Base-by-base conservation (phyloP, 2,888 invertebrate species). In the Drosophila aldrichi region DNA sequence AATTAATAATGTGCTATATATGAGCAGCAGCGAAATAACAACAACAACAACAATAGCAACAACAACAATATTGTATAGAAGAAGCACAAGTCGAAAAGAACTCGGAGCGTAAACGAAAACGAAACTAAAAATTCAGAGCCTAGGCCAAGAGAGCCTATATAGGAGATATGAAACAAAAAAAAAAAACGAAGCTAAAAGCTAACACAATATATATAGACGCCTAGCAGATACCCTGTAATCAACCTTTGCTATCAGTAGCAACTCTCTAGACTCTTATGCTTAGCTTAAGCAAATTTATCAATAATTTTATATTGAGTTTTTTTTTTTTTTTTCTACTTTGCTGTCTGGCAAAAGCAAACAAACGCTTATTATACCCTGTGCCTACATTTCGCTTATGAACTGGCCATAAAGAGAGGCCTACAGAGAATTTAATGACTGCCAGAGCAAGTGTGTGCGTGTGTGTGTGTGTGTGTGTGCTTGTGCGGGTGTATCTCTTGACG, bases 1-100 rank as follows among this genome's bases (percentile, higher is more conserved):
- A 88, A 88, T 88, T 84, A 88, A 88, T 85, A 87, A 76, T 82
- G 81, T 75, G 82, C 84, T 79, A 71, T 74, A 70, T 74, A 71
- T 81, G 68, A 69, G 75, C 70, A 69, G 75, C 70, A 66, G 44
- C 65, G 60, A 72, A 70, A 60, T 36, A 70, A 41, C 14, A 64
- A 59, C 57, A 70, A 59, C 8, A 57, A 63, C 44, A 69, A 60
- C n/a, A n/a, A n/a, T n/a, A n/a, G n/a, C 51, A 56, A 58, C 12
- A 14, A 43, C 7, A 34, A 34, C 34, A 51, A 34, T 14, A 51
- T 36, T 20, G 16, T 66, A 32, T 29, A 22, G 46, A 68, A 44
- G 10, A 38, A 52, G 36, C n/a, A 25, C 41, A 63, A 44, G 57
- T 44, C 62, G 41, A 49, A 70, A 65, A 71, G 43, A 77, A 81